phyloP scores from a whole-genome alignment of 2,797 vertebrate genomes.

The Sphenopsis melanotis region DNA sequence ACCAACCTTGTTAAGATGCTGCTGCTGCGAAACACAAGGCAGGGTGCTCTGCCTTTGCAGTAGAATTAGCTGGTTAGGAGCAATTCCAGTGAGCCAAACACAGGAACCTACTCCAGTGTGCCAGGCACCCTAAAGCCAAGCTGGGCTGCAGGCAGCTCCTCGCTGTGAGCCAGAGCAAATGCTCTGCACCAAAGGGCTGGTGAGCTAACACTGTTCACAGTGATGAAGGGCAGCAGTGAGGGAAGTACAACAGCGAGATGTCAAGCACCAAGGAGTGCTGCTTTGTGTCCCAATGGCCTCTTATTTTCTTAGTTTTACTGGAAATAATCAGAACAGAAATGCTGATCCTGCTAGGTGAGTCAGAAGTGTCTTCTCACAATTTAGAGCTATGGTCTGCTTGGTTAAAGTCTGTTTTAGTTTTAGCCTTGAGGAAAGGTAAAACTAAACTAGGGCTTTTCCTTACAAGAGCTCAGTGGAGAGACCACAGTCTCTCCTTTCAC shows the following conservation, averaged over 20 bases:
- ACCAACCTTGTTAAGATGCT: background rate
- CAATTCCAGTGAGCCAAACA: slow-evolving; percentile 1
- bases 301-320: background rate
- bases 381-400: background rate
- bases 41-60: background rate
- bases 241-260: background rate
- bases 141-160: background rate
- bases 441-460: background rate
- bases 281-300: background rate
- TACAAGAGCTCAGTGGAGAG: background rate
- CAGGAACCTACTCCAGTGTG: background rate
- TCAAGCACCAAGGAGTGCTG: background rate
- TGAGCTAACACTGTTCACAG: background rate
- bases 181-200: background rate
- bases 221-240: background rate
- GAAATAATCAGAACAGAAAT: background rate
- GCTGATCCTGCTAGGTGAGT: background rate
- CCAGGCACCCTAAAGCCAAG: slow-evolving; percentile 11
- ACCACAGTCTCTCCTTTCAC: background rate
- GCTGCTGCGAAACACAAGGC: background rate
- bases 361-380: background rate
- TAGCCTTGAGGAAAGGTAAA: background rate
- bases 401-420: background rate
- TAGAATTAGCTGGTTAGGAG: slow-evolving; percentile 15
- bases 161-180: background rate